Base-by-base conservation (phyloP, 2,888 invertebrate genomes). In the Ceriagrion tenellum region DNA sequence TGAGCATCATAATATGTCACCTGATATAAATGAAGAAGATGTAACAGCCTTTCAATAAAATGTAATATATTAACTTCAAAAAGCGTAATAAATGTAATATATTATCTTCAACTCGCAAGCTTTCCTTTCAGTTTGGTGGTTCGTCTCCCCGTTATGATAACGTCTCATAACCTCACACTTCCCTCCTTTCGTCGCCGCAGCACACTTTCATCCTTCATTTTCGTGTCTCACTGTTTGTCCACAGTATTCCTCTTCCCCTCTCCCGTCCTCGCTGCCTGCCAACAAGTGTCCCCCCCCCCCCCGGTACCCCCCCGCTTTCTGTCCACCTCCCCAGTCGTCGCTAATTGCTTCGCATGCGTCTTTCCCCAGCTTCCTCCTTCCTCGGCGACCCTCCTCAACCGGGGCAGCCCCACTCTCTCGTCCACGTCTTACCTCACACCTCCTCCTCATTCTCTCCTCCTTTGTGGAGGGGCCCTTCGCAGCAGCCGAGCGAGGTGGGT, bases 281-380 rank as follows among this genome's bases (percentile, higher is more conserved):
- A 47, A 47, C 47, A 4, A 47, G 47, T 8, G 18, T 2, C 69
- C n/a, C 69, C n/a, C n/a, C 69, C 20, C 69, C 26, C 26, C 59
- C 59, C 59, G 56, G 16, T 56, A 8, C 59, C 59, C 3, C 20
- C 59, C 59, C 12, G 59, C 18, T 47, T 47, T 47, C 47, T 8
- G 59, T 20, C 16, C 69, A 69, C n/a, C 69, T 26, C 69, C 47
- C 26, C 69, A 23, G 69, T 69, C 81, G 3, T 35, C 81, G 81
- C 81, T 81, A 81, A 81, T 81, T 81, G 81, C 35, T 81, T 35
- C 81, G 81, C 81, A 35, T 81, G 81, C 81, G 81, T 35, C 59
- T 20, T n/a, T 47, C 30, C 81, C 30, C 81, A 35, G 81, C 81
- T 81, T 35, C 69, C 69, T 69, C 69, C 81, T 81, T 81, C 69